phyloP scores from a whole-genome alignment of 1,140 invertebrate genomes.

The Megalopta genalis region DNA sequence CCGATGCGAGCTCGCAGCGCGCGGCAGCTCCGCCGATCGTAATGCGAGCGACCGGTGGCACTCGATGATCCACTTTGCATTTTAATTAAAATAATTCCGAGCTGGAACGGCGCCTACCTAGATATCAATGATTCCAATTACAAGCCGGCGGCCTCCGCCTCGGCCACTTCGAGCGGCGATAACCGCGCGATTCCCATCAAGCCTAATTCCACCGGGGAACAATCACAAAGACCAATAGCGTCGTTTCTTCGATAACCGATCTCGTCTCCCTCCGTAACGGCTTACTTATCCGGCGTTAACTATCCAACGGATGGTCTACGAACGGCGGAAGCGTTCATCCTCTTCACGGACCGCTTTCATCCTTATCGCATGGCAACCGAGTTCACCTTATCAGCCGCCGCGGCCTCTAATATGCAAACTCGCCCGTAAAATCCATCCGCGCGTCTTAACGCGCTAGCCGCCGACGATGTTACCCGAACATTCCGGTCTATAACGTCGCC shows the following conservation, averaged over 20 bases:
- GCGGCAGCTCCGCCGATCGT: background rate
- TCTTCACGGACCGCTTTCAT: background rate
- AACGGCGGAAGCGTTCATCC: background rate
- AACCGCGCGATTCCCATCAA: background rate
- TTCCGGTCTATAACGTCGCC: too few relatives aligned
- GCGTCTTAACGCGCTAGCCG: background rate
- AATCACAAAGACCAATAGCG: conserved; percentile 17
- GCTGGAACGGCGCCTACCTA: conserved; percentile 4
- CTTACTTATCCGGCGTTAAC: conserved; percentile 1
- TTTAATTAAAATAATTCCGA: conserved; percentile 38
- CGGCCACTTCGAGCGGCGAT: background rate
- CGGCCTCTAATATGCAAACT: too few relatives aligned
- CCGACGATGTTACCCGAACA: too few relatives aligned
- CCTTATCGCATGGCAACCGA: background rate
- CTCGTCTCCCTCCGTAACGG: conserved; percentile 14
- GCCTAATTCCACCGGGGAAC: conserved; percentile 16
- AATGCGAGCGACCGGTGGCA: conserved; percentile 6
- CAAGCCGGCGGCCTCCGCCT: background rate
- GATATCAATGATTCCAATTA: conserved; percentile 41
- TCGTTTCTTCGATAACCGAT: conserved; percentile 15
- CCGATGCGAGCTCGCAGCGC: background rate
- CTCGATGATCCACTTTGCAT: conserved; percentile 38
- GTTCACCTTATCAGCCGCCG: background rate
- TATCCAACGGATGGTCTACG: background rate
- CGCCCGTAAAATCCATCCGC: background rate